Base-by-base conservation (phyloP, 2,888 invertebrate genomes). In the Invenusta paracnida region DNA sequence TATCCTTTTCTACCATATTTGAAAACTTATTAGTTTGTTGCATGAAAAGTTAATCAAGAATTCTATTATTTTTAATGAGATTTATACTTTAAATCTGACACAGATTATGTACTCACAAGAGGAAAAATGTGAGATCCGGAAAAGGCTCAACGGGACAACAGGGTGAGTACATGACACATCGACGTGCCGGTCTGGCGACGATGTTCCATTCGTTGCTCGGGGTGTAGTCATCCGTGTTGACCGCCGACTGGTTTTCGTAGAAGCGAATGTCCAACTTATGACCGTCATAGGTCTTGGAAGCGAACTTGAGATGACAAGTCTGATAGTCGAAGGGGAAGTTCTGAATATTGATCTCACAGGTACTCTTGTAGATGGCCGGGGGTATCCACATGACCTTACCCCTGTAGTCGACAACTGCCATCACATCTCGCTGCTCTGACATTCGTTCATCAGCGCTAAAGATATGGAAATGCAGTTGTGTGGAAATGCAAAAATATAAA, bases 121-220 rank as follows among this genome's bases (percentile, higher is more conserved):
- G 86, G 25, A 86, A 90, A 88, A 92, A 89, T 25, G 91, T 92
- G n/a, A 92, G 91, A 88, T 92, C 92, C 2, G 91, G 91, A 87
- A 91, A 92, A 0, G 91, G 90, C 82, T 90, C 90, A 0, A 88
- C 88, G 86, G 91, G 92, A 87, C 91, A 91, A 0, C 91, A 90
- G 88, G 92, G 92, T 93, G 95, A 95, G 86, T 90, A 90, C 28
- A 90, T 30, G 2, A 83, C 90, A 83, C 90, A 89, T 66, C 85
- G 73, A 17, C 85, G 84, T 11, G 90, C 91, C 0, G 91, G 90
- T 29, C 88, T 87, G 17, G 87, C 88, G 13, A 90, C 85, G 11
- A 92, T 88, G 25, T 88, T 88, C 92, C 92, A 92, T 17, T 91
- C 91, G 88, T 91, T 91, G 88, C 90, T 91, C 31, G 87, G 86